Evolutionary conservation across 1,140 invertebrate species (phyloP).

Genomic region (Babylonia areolata): DNA sequence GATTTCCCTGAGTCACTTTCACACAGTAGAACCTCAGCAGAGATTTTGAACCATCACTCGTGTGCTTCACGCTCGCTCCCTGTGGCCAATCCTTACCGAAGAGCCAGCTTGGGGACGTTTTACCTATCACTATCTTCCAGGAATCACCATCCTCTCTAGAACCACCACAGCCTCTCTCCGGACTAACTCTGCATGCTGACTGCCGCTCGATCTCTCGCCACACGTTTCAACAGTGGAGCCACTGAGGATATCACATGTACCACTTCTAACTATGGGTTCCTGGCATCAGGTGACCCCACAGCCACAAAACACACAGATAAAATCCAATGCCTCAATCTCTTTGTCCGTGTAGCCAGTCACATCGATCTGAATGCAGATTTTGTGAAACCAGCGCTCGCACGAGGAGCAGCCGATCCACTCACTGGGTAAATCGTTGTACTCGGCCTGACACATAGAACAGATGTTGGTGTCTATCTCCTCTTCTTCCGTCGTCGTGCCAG

Average conservation of each 20-base stretch:
- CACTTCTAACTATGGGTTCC: neutral
- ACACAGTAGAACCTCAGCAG: neutral
- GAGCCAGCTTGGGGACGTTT: neutral
- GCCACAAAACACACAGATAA: constrained; percentile 33
- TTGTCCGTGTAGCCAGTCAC: constrained; percentile 30
- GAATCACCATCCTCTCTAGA: neutral
- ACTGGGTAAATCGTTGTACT: constrained; percentile 23
- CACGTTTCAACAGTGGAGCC: neutral
- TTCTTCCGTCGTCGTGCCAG: neutral
- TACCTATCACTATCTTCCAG: neutral
- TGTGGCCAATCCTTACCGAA: neutral
- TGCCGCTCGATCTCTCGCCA: neutral
- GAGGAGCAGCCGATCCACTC: constrained; percentile 36
- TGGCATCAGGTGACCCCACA: constrained; percentile 29
- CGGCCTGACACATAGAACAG: constrained; percentile 30
- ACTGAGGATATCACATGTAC: neutral
- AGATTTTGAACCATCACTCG: neutral
- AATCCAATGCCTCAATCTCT: constrained; percentile 34
- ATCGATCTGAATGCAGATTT: constrained; percentile 32
- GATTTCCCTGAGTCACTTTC: neutral
- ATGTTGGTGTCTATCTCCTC: constrained; percentile 38
- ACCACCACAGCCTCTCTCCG: neutral
- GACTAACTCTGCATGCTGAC: neutral
- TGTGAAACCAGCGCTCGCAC: constrained; percentile 36
- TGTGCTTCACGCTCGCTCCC: neutral